Base-by-base conservation (phyloP, 1,140 invertebrate species). In the Conus ventricosus region DNA sequence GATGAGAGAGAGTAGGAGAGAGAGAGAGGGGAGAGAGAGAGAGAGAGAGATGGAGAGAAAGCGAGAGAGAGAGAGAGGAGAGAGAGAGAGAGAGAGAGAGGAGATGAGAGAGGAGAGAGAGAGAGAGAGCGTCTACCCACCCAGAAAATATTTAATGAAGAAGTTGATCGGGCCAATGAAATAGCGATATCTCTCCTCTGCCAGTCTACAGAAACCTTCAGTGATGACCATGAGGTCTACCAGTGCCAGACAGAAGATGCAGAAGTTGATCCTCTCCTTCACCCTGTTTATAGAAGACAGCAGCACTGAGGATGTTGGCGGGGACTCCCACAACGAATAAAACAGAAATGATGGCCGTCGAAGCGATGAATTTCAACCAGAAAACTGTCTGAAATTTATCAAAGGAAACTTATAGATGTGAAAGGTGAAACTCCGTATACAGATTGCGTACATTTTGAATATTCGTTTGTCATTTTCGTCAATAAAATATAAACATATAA, bases 221-320 rank as follows among this genome's bases (percentile, higher is more conserved):
- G 10, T 39, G 6, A 80, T 0, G 2, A 51, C 25, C 8, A 27
- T 4, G 7, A 80, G 2, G 54, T 83, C 54, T 0, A 23, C 55
- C 0, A 83, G 54, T 1, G 81, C 81, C 53, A 83, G 53, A 57
- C 10, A 23, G 55, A 83, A 83, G 23, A 83, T 20, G n/a, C 81
- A 83, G 53, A 83, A 17, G 53, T 83, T 83, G 81, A 83, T 57
- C 53, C 81, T 27, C 1, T 55, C 7, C 7, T n/a, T 55, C 81
- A 83, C 53, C 81, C 81, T 83, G 81, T 23, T 15, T 55, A 4
- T 57, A 55, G 81, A 83, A 83, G 27, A 83, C 81, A 25, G 81
- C 81, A 23, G 55, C 55, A 53, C 53, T 83, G 10, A 83, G 81
- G 51, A 83, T 51, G 10, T 83, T 83, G 51, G 53, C 81, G 1